Evolutionary conservation across 2,113 vertebrate genomes (phyloP), one percentile per base, ranked within the genome.

Genomic region (Pseudonaja textilis): DNA sequence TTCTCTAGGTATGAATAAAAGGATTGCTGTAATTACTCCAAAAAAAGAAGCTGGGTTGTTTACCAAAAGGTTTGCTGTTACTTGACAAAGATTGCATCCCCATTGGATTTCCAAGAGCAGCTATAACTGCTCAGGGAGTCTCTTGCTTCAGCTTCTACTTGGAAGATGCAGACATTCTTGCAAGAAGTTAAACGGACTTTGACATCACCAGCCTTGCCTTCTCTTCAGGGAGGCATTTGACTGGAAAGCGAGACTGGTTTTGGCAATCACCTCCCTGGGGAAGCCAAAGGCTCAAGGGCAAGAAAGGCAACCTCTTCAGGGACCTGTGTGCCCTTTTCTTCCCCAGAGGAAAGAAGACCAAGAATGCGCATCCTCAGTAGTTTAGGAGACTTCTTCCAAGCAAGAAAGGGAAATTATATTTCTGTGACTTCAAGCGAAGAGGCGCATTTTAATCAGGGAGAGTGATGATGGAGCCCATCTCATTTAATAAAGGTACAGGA

Each of bases 1-100:
- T 74, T 89, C 81, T 93, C 81, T 64, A 64, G 92, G 56, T 87
- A 64, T 42, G 88, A 93, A 81, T 90, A 22, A 90, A 88, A 85
- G 89, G 23, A 34, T 39, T 92, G 91, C 16, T 89, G 85, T 94
- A 93, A 95, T 93, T 64, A 57, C 1, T 16, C 45, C 52, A 93
- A 93, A 74, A 89, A 39, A 87, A 90, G 69, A 55, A 91, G 69
- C 94, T 4, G 90, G 88, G 7, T 93, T 95, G 94, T 93, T 96
- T 95, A 81, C 91, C 1, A 89, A 57, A 90, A 88, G n/a, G 34
- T 10, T 85, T 18, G 39, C 92, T 55, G 91, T 47, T 90, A 89
- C 93, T 88, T 29, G 61, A 92, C 86, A 0, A 25, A 91, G 95
- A 91, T 92, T 93, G 47, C 64, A 6, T 95, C 95, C 92, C 74